These are phyloP conservation scores for Megaceryle maxima DNA, from an alignment of 2,113 vertebrate genomes.

Conservation along the genomic window DNA sequence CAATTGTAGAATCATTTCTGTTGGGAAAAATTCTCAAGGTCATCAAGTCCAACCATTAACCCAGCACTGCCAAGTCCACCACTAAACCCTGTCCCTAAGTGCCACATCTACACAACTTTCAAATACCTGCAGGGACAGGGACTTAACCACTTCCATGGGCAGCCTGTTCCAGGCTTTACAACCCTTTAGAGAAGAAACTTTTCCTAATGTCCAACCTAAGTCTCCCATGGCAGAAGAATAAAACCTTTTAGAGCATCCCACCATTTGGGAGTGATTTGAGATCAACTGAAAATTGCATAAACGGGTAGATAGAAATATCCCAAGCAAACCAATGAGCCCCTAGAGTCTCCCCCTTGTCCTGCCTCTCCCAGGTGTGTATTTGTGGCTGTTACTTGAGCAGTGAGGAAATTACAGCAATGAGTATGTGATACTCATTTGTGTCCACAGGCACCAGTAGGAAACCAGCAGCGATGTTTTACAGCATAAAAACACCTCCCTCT, in stretches of 20 bases:
- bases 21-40: neutral
- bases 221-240: neutral
- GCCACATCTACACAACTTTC: fast-evolving
- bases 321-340: neutral
- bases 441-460: neutral
- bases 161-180: neutral
- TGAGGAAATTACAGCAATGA: neutral
- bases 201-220: neutral
- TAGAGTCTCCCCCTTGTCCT: neutral
- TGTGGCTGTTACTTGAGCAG: neutral
- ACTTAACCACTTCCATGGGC: neutral
- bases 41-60: neutral
- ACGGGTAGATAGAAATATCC: neutral
- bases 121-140: neutral
- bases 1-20: neutral
- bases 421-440: neutral
- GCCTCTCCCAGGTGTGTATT: neutral
- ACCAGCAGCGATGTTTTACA: neutral
- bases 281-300: neutral
- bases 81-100: neutral
- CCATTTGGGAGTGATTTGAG: neutral
- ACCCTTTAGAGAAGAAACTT: neutral
- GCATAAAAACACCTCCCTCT: neutral
- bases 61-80: neutral
- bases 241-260: neutral